A percentile compares a stretch with the other conserved stretches of the same genome.
Conservation (phyloP, 1,140 invertebrate species). For the Heliothis subflexa region DNA sequence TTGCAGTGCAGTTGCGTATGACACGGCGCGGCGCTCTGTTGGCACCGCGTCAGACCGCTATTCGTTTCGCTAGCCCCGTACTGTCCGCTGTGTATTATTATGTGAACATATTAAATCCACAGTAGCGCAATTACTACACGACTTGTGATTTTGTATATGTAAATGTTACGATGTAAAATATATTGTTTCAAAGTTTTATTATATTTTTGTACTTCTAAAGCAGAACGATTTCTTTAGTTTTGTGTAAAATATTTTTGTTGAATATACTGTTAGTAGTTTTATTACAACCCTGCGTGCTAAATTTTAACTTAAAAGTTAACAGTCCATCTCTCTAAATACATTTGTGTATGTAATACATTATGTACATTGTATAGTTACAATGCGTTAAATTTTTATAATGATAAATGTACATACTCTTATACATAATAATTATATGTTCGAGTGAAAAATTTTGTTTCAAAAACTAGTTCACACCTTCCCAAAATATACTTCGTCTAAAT, state of each 20-base stretch:
- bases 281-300: constrained; percentile 48
- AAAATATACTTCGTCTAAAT: not conserved
- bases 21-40: too few species aligned
- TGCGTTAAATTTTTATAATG: constrained; percentile 13
- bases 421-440: constrained; percentile 32
- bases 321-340: constrained; percentile 36
- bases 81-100: constrained; percentile 16
- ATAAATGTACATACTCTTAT: constrained; percentile 19
- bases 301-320: constrained; percentile 9
- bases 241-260: constrained; percentile 72
- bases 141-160: constrained; percentile 65
- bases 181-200: constrained; percentile 73
- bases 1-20: not conserved
- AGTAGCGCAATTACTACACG: constrained; percentile 48
- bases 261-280: constrained; percentile 58
- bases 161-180: constrained; percentile 72
- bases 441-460: constrained; percentile 11
- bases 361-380: constrained; percentile 28
- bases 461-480: not conserved
- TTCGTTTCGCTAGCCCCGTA: constrained; percentile 29
- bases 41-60: not conserved
- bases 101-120: constrained; percentile 48
- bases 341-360: constrained; percentile 31
- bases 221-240: constrained; percentile 61
- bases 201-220: constrained; percentile 78